Evolutionary conservation across 2,888 invertebrate species (phyloP), one percentile per base, ranked within the genome.

Genomic region (Esperia sulphurella): DNA sequence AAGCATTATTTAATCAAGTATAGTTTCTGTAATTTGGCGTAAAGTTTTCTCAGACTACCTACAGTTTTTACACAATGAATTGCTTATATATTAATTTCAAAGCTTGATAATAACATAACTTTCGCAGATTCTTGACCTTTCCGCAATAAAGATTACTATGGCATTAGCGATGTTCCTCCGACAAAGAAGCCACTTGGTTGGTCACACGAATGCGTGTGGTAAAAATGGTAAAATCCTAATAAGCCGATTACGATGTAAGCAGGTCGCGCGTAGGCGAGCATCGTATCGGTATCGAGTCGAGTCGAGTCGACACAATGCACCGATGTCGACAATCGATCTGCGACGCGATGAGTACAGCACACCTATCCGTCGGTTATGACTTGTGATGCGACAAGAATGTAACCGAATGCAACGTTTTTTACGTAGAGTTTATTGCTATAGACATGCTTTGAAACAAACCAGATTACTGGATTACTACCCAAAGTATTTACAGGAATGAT

Each of bases 181-280:
- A 43, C 46, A 47, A 57, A 57, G 55, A 41, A 35, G 13, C 29
- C 9, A 14, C 44, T 51, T 58, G 59, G 69, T 69, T 70, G 68
- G 65, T 68, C 66, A 48, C 53, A 67, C 59, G 68, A 70, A 71
- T 71, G 80, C 71, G 81, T 82, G 82, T 70, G 79, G 80, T 80
- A 79, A 75, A 79, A 73, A 82, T 70, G 79, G 79, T 80, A 79
- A 75, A 79, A 73, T 77, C 83, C 73, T 77, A 83, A 82, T 86
- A 85, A 84, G 81, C 82, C 77, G 84, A 86, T 88, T 87, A 83
- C 79, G 74, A 77, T 79, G 79, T 75, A 80, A 77, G 66, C 72
- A 70, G 76, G 77, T 67, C 69, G 71, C 44, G 76, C 71, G 84
- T 85, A 73, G 86, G 86, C 73, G 83, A 67, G 55, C 64, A 65